These are phyloP conservation scores for Tichodroma muraria DNA, from an alignment of 2,113 vertebrate species.

Conservation along the genomic window DNA sequence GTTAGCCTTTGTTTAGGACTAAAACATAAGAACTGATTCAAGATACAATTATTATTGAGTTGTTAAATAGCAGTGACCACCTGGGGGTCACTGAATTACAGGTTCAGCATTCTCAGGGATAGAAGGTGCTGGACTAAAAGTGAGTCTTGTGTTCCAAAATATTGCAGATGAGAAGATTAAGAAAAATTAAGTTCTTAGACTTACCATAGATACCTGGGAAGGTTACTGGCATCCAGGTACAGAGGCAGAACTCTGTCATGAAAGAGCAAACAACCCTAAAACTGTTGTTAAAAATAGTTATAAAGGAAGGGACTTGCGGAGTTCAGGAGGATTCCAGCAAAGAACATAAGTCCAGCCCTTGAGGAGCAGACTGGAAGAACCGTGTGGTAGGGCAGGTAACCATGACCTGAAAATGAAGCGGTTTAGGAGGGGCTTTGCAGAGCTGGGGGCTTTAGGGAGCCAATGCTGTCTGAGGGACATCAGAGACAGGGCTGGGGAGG, in stretches of 20 bases:
- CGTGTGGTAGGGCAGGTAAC: not conserved
- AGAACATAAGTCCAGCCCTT: not conserved
- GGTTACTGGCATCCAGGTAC: not conserved
- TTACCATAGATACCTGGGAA: not conserved
- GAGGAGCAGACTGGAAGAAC: not conserved
- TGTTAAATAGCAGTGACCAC: not conserved
- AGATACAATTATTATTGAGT: not conserved
- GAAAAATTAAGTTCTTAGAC: not conserved
- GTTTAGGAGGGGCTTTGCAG: not conserved
- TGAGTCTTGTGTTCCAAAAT: not conserved
- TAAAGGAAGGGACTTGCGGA: not conserved
- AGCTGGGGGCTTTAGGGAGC: not conserved
- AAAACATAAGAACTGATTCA: not conserved
- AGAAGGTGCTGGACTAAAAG: not conserved
- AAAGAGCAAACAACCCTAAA: not conserved
- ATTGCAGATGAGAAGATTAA: not conserved
- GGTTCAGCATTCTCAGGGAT: not conserved
- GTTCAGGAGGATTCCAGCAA: not conserved
- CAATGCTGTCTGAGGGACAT: not conserved
- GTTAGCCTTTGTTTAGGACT: not conserved
- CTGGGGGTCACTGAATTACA: not conserved
- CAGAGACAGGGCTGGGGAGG: not conserved
- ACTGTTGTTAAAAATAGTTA: not conserved
- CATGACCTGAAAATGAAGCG: not conserved
- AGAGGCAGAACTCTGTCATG: not conserved